Evolutionary conservation across 2,888 invertebrate species (phyloP), one percentile per base, ranked within the genome.

Genomic region (Meiosimyza decipiens): DNA sequence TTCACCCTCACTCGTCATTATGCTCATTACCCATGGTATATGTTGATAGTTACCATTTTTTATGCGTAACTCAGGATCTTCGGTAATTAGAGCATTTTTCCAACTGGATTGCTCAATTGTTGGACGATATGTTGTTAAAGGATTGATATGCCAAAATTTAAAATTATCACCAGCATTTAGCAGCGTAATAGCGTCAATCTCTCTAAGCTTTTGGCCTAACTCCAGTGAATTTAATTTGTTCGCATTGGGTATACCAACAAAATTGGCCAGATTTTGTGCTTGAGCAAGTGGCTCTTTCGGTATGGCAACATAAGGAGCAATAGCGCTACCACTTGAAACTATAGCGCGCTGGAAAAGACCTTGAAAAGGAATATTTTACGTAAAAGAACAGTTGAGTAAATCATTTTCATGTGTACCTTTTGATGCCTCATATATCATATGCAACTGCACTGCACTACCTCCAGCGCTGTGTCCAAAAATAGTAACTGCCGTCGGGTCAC

Each of bases 381-480:
- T 18, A 59, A 16, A 11, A 47, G 7, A 0, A 18, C 11, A 15
- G 33, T 33, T 15, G 13, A 22, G n/a, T 4, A n/a, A 60, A 11
- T 18, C 6, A 51, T 33, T 51, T 13, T 13, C 18, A 9, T 11
- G 12, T 51, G 65, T n/a, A 87, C 87, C 86, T 77, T 83, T 82
- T 0, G 88, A 85, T n/a, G 78, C 76, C 3, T 84, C 84, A 76
- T 87, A 88, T 6, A 89, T 57, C 79, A 88, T 82, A 72, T 89
- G 88, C 71, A 87, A 84, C 66, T 89, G 89, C 0, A 84, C 81
- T 52, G 87, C 84, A 4, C 82, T 82, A 1, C 84, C 87, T 0
- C 89, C 89, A 4, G 88, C 87, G 77, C 89, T 88, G 75, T 87
- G 86, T 0, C 88, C 89, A 76, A 87, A 84, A 65, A 89, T 81